Evolutionary conservation across 2,888 invertebrate species (phyloP), one percentile per base, ranked within the genome.

Genomic region (Plemyria rubiginata): DNA sequence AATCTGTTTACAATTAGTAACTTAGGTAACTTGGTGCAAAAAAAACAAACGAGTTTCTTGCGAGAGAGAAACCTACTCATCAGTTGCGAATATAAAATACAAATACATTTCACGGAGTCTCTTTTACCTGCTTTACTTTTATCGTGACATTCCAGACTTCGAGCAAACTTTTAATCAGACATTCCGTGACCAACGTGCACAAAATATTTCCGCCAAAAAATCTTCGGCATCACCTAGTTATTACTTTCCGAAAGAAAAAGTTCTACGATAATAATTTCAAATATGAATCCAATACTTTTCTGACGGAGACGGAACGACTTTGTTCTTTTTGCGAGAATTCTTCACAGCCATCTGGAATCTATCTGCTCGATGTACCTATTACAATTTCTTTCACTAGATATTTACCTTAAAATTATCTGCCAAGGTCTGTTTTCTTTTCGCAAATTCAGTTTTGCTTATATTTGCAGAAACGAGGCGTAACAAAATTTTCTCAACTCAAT

Each of bases 391-490:
- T 70, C 70, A 77, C 71, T 79, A 73, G 79, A 15, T 62, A 79
- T 82, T 83, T 84, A 82, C 75, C 77, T 75, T 75, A 77, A 80
- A 77, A 79, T 75, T 78, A 70, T 70, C 72, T 74, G 68, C 70
- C 68, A 72, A 76, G 76, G 77, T 80, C 78, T 84, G 83, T 84
- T 85, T 85, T 84, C 78, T 75, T 79, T 70, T 67, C 62, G 64
- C 62, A 45, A 66, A 58, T 71, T 71, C 67, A 29, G 65, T 63
- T 66, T 68, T 68, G 67, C 68, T 85, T 83, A 80, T 83, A 80
- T 82, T 85, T 84, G 82, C 72, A 77, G 79, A 77, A 82, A 81
- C 78, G 81, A 79, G 77, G 77, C 80, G 76, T 79, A 80, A 82
- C 79, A 73, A 80, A 73, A 79, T 81, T 79, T 78, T 63, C 78